These are phyloP conservation scores for Agrochola lota DNA, from an alignment of 2,888 invertebrate genomes.

Conservation along the genomic window DNA sequence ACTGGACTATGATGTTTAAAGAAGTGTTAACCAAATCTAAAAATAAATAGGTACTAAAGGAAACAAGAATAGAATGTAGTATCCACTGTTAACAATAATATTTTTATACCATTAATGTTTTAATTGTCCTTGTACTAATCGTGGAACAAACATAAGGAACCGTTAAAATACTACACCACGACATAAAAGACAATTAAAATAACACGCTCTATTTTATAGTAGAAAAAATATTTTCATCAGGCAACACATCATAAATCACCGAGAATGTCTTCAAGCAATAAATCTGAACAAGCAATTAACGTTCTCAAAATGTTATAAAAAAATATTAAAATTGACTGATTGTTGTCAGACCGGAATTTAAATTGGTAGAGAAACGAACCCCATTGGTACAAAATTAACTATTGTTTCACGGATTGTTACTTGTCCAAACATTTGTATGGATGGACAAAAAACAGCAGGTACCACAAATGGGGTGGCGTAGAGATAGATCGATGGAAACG, in stretches of 20 bases:
- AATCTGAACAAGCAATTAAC: conserved; percentile 81
- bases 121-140: conserved; percentile 47
- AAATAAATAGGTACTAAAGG: too few species aligned
- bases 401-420: conserved; percentile 87
- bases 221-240: conserved; percentile 63
- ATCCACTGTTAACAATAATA: conserved; percentile 3
- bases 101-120: conserved; percentile 21
- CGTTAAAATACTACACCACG: conserved; percentile 24
- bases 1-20: background rate
- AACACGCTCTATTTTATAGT: conserved; percentile 54
- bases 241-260: conserved; percentile 68
- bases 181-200: conserved; percentile 58
- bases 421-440: conserved; percentile 83
- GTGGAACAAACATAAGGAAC: conserved; percentile 36
- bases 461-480: conserved; percentile 66
- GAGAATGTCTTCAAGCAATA: conserved; percentile 74
- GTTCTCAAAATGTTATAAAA: conserved; percentile 67
- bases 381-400: conserved; percentile 77
- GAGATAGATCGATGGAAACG: conserved; percentile 72
- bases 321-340: conserved; percentile 74
- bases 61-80: conserved; percentile 1
- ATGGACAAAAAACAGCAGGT: conserved; percentile 89
- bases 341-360: conserved; percentile 82
- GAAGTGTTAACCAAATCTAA: background rate
- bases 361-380: conserved; percentile 80